Evolutionary conservation across 2,888 invertebrate genomes (phyloP).

Genomic region (Polydrusus tereticollis): DNA sequence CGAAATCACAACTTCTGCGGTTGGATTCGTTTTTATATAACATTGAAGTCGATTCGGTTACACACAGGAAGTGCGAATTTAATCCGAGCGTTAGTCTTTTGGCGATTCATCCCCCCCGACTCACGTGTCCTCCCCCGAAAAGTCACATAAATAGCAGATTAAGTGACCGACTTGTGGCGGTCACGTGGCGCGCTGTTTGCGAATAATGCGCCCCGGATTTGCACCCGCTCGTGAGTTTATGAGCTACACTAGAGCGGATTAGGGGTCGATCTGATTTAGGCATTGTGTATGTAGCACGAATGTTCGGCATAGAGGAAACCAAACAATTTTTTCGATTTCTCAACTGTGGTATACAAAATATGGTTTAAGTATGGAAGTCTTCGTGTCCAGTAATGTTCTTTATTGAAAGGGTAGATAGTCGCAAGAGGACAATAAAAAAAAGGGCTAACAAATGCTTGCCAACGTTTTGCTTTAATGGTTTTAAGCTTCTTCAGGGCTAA

Average conservation of each 20-base stretch:
- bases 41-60: conserved; percentile 37
- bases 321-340: too few relatives aligned
- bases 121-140: conserved; percentile 62
- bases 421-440: too few relatives aligned
- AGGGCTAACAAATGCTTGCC: too few relatives aligned
- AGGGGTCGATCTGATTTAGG: conserved; percentile 13
- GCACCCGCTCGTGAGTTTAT: conserved; percentile 45
- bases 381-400: too few relatives aligned
- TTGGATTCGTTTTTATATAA: conserved; percentile 23
- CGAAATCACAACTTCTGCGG: conserved; percentile 7
- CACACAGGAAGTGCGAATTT: conserved; percentile 58
- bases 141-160: conserved; percentile 69
- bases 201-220: conserved; percentile 45
- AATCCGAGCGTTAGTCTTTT: conserved; percentile 60
- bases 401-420: too few relatives aligned
- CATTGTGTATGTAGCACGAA: neutral
- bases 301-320: neutral
- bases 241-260: conserved; percentile 45
- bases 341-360: too few relatives aligned
- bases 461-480: too few relatives aligned
- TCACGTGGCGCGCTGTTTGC: conserved; percentile 61
- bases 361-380: too few relatives aligned
- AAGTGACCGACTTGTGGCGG: conserved; percentile 67
- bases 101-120: conserved; percentile 50
- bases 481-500: too few relatives aligned